Evolutionary conservation across 1,140 invertebrate genomes (phyloP).

Genomic region (Magallana gigas): DNA sequence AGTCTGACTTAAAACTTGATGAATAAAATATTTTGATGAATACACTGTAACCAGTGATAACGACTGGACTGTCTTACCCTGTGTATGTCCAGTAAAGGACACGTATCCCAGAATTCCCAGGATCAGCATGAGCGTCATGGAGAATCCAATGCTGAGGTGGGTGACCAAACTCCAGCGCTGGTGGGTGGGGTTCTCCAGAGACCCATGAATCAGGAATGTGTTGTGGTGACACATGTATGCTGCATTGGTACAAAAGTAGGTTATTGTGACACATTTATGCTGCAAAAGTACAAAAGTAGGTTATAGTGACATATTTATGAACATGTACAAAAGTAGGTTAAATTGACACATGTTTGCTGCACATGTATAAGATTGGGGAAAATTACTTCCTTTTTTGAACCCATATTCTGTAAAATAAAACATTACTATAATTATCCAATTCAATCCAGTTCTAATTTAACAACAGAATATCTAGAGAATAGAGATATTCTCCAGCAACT

Average conservation of each 20-base stretch:
- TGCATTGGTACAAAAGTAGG: slow-evolving; percentile 73
- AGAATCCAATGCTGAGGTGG: slow-evolving; percentile 88
- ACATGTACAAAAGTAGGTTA: slow-evolving; percentile 83
- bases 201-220: slow-evolving; percentile 91
- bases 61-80: slow-evolving; percentile 82
- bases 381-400: not conserved
- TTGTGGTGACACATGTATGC: slow-evolving; percentile 96
- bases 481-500: no score
- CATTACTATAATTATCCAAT: no score
- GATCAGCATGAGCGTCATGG: slow-evolving; percentile 85
- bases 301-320: not conserved
- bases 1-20: no score
- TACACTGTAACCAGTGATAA: no score
- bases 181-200: slow-evolving; percentile 88
- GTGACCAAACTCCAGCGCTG: slow-evolving; percentile 89
- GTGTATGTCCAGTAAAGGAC: slow-evolving; percentile 89
- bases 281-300: not conserved
- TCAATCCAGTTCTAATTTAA: no score
- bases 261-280: not conserved
- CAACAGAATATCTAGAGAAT: no score
- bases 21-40: no score
- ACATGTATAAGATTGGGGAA: slow-evolving; percentile 55
- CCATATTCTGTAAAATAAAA: not conserved
- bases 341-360: slow-evolving; percentile 95
- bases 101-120: slow-evolving; percentile 91